phyloP scores from a whole-genome alignment of 2,888 invertebrate species.

The Polylopha cassiicola region DNA sequence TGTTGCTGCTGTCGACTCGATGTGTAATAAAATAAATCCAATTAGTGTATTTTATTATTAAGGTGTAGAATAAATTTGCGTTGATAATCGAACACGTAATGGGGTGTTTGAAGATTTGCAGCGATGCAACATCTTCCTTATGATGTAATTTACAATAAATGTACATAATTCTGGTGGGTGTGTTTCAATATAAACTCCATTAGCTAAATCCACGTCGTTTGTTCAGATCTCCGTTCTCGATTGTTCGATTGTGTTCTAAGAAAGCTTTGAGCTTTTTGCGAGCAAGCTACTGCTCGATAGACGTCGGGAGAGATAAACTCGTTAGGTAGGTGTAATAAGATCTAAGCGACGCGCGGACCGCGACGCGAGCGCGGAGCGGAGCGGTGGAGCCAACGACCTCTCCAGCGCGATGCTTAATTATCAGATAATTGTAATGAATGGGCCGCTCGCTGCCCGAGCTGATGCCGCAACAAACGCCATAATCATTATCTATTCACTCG shows the following conservation, averaged over 20 bases:
- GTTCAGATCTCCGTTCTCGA: no score
- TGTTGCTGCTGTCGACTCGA: background rate
- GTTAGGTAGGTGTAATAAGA: conserved; percentile 13
- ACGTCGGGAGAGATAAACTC: conserved; percentile 14
- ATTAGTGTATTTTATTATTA: conserved; percentile 43
- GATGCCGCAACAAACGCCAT: conserved; percentile 46
- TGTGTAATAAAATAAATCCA: conserved; percentile 12
- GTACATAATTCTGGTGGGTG: conserved; percentile 44
- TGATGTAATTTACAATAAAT: conserved; percentile 37
- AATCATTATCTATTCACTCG: conserved; percentile 57
- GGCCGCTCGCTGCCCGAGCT: conserved; percentile 38
- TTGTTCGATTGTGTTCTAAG: background rate
- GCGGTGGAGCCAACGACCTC: conserved; percentile 55
- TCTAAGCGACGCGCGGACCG: conserved; percentile 1
- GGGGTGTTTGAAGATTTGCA: conserved; percentile 22
- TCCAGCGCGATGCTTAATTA: conserved; percentile 47
- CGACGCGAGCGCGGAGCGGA: conserved; percentile 3
- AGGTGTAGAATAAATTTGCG: conserved; percentile 42
- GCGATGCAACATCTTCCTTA: conserved; percentile 17
- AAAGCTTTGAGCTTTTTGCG: conserved; percentile 6
- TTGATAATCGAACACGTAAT: conserved; percentile 24
- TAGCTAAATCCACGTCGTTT: no score
- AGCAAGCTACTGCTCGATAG: conserved; percentile 1
- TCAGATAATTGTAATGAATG: conserved; percentile 62
- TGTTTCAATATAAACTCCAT: conserved; percentile 32